These are phyloP conservation scores for Lacerta viridis DNA, from an alignment of 2,797 vertebrate species.

Conservation along the genomic window DNA sequence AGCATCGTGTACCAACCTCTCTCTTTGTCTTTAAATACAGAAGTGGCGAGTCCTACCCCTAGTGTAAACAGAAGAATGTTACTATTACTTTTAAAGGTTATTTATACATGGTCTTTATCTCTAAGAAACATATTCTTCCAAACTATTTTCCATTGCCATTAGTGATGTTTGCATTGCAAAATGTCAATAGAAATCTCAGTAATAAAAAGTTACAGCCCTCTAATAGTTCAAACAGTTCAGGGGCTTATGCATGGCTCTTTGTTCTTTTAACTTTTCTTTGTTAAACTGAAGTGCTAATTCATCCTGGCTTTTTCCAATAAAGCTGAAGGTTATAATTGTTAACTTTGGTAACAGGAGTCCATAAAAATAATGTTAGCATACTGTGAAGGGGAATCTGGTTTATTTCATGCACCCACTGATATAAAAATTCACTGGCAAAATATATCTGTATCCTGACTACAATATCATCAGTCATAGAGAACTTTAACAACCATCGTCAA, in stretches of 20 bases:
- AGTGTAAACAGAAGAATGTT: not conserved
- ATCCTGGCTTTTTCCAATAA: slow-evolving; percentile 46
- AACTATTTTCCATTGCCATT: slow-evolving; percentile 38
- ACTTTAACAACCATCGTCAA: not conserved
- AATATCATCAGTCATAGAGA: not conserved
- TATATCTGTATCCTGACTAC: not conserved
- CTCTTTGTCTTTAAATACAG: not conserved
- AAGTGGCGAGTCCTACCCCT: not conserved
- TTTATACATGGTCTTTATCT: slow-evolving; percentile 12
- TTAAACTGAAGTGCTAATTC: slow-evolving; percentile 45
- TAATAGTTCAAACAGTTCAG: slow-evolving; percentile 24
- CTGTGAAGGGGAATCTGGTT: not conserved
- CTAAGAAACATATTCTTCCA: not conserved
- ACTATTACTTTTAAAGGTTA: slow-evolving; percentile 27
- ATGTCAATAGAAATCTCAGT: slow-evolving; percentile 41
- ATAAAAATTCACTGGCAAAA: not conserved
- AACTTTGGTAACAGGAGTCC: not conserved
- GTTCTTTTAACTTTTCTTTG: slow-evolving; percentile 21
- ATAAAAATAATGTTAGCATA: not conserved
- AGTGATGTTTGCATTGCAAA: slow-evolving; percentile 47
- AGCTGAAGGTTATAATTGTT: slow-evolving; percentile 20
- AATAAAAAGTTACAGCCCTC: slow-evolving; percentile 46
- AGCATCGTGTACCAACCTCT: not conserved
- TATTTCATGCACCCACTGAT: not conserved
- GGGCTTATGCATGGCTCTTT: slow-evolving; percentile 10